Percentiles rank a stretch among this genome's conserved stretches.
These are phyloP conservation scores for Rhingia rostrata DNA, from an alignment of 2,888 invertebrate species.

Conservation along the genomic window DNA sequence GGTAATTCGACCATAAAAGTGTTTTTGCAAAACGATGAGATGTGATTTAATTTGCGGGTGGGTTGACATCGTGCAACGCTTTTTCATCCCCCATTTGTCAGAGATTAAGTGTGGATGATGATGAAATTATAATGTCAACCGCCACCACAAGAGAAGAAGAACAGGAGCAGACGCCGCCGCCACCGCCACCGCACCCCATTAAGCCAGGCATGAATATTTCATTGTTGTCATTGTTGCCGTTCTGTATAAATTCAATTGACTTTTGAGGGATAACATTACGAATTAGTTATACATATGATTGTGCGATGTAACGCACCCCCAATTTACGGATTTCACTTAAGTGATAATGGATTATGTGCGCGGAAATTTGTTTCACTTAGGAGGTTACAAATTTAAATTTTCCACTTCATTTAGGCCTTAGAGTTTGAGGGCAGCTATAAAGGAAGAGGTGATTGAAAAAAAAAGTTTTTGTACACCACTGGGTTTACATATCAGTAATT, in stretches of 20 bases:
- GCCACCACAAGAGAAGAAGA: constrained; percentile 62
- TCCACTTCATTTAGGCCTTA: constrained; percentile 48
- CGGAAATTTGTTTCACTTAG: constrained; percentile 42
- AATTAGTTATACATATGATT: constrained; percentile 72
- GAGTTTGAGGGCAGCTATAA: not conserved
- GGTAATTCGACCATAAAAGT: constrained; percentile 79
- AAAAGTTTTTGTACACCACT: not conserved
- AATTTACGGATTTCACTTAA: constrained; percentile 34
- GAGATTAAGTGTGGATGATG: constrained; percentile 67
- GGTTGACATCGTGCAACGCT: constrained; percentile 60
- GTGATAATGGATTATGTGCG: constrained; percentile 29
- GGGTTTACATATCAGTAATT: no score
- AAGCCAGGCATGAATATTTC: constrained; percentile 68
- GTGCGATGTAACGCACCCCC: constrained; percentile 62
- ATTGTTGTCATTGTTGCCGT: constrained; percentile 65
- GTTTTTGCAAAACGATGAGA: constrained; percentile 80
- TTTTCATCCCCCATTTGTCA: constrained; percentile 71
- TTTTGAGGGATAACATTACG: constrained; percentile 66
- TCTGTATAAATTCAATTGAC: constrained; percentile 69
- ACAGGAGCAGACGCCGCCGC: constrained; percentile 58
- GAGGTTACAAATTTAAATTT: constrained; percentile 55
- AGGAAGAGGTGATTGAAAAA: not conserved
- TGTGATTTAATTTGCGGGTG: constrained; percentile 77
- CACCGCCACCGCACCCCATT: constrained; percentile 71
- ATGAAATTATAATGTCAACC: constrained; percentile 74